phyloP scores from a whole-genome alignment of 2,797 vertebrate species.

The Pygocentrus nattereri region DNA sequence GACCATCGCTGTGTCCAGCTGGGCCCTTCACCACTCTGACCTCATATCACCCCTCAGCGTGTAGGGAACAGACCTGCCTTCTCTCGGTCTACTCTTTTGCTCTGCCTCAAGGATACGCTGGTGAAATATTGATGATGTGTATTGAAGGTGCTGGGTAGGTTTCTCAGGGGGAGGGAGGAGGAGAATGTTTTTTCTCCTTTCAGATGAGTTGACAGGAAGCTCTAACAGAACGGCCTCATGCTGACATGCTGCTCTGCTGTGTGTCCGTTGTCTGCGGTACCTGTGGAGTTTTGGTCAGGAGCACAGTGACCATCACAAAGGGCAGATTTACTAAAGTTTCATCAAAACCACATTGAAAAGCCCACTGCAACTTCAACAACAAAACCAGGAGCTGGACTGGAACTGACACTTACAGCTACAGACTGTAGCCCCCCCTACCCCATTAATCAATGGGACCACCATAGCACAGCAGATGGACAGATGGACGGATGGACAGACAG shows the following conservation, averaged over 20 bases:
- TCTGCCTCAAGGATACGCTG: conserved; percentile 36
- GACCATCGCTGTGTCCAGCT: not conserved
- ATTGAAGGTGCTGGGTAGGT: conserved; percentile 65
- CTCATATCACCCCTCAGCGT: conserved; percentile 5
- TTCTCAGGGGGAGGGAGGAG: conserved; percentile 48
- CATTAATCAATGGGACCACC: too few species aligned
- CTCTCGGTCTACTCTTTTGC: conserved; percentile 36
- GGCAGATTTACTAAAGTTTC: conserved; percentile 7
- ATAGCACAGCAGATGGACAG: too few species aligned
- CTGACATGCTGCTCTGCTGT: conserved; percentile 3
- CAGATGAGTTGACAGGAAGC: conserved; percentile 55
- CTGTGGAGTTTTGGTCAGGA: conserved; percentile 35
- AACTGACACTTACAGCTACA: too few species aligned
- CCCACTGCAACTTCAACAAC: too few species aligned
- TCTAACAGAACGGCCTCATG: conserved; percentile 24
- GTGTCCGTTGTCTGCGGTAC: conserved; percentile 36
- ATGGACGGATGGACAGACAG: too few species aligned
- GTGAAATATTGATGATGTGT: conserved; percentile 70
- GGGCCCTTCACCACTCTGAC: conserved; percentile 3
- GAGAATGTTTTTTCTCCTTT: conserved; percentile 52
- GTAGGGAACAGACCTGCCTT: not conserved
- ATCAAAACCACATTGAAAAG: not conserved
- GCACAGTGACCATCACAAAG: not conserved
- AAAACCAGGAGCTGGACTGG: too few species aligned
- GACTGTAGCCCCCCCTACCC: too few species aligned